phyloP scores from a whole-genome alignment of 2,113 vertebrate species.

The Odocoileus hemionus region DNA sequence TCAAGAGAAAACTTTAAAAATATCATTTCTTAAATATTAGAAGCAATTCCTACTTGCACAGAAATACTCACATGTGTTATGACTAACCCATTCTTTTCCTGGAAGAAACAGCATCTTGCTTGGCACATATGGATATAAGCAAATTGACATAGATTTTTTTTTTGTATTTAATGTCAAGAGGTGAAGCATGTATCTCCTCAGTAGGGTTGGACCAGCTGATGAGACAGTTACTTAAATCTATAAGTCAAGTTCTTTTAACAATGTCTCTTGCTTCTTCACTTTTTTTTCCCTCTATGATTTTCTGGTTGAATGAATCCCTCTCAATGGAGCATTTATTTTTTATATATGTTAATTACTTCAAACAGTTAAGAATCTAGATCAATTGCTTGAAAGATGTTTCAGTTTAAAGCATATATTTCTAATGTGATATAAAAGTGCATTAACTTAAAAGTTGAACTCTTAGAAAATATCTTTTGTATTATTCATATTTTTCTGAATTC shows the following conservation, averaged over 20 bases:
- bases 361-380: neutral
- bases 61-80: neutral
- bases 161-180: neutral
- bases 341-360: neutral
- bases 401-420: neutral
- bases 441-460: neutral
- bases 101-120: neutral
- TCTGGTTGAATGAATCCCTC: neutral
- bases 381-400: neutral
- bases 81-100: neutral
- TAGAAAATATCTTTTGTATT: neutral
- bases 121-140: neutral
- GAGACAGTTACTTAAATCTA: neutral
- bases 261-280: neutral
- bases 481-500: neutral
- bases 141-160: neutral
- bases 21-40: neutral
- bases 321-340: neutral
- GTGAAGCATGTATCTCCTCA: neutral
- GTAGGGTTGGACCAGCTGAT: neutral
- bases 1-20: neutral
- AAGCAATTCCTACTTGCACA: neutral
- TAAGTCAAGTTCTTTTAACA: neutral
- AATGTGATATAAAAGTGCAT: neutral
- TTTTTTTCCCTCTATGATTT: neutral